Evolutionary conservation across 2,888 invertebrate genomes (phyloP).

Genomic region (Mythimna albipuncta): DNA sequence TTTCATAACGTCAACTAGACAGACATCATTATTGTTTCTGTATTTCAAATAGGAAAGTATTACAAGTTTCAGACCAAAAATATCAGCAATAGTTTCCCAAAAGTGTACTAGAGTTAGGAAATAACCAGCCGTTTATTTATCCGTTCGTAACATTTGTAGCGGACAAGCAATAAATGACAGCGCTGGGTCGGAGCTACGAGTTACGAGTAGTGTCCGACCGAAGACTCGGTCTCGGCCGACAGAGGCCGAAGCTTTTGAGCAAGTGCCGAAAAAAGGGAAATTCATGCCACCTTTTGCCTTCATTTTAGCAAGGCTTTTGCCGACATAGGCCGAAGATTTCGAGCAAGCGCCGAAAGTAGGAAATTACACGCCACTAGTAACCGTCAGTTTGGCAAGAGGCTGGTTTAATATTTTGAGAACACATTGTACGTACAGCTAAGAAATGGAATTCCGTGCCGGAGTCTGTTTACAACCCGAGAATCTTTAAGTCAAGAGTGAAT

Average conservation of each 20-base stretch:
- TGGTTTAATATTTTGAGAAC: too few species aligned
- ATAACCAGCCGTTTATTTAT: constrained; percentile 37
- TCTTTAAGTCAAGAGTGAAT: too few species aligned
- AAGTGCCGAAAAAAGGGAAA: neutral
- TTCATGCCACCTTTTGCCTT: neutral
- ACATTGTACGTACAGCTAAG: too few species aligned
- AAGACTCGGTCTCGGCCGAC: constrained; percentile 1
- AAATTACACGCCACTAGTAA: neutral
- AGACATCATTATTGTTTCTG: neutral
- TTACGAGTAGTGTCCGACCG: constrained; percentile 13
- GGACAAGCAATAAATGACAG: constrained; percentile 49
- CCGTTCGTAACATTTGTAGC: constrained; percentile 43
- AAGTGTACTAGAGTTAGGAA: constrained; percentile 8
- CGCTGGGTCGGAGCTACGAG: constrained; percentile 37
- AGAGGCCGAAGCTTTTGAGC: neutral
- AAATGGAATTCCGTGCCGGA: too few species aligned
- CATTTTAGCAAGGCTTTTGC: neutral
- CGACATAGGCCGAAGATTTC: neutral
- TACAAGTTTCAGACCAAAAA: neutral
- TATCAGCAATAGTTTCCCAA: constrained; percentile 5
- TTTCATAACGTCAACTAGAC: neutral
- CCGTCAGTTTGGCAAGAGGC: neutral
- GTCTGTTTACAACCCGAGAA: too few species aligned
- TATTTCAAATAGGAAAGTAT: constrained; percentile 1
- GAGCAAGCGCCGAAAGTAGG: neutral